Conservation (phyloP, 2,113 vertebrate species). For the Pseudorhombus dupliciocellatus region DNA sequence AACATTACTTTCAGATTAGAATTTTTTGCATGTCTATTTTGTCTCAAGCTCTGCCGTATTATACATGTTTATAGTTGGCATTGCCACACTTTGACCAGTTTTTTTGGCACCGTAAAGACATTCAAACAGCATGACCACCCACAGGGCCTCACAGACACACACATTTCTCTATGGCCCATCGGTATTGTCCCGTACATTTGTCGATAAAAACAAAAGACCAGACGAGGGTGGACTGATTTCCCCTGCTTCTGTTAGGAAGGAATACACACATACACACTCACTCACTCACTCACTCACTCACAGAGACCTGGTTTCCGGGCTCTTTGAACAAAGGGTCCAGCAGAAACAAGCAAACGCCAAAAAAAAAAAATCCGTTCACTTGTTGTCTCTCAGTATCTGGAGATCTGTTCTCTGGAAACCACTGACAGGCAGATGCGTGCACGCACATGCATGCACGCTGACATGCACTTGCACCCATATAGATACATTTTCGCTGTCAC, state of each 20-base stretch:
- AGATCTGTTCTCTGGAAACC: slow-evolving; percentile 62
- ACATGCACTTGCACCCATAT: slow-evolving; percentile 20
- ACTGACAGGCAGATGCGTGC: slow-evolving; percentile 50
- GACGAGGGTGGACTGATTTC: slow-evolving; percentile 76
- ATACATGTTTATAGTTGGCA: not conserved
- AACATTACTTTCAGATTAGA: too few relatives aligned
- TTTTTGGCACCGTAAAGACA: slow-evolving; percentile 35
- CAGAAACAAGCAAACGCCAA: slow-evolving; percentile 63
- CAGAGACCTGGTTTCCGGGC: slow-evolving; percentile 31
- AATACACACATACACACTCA: slow-evolving; percentile 9
- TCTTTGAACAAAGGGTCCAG: slow-evolving; percentile 63
- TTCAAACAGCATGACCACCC: slow-evolving; percentile 23
- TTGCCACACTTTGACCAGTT: slow-evolving; percentile 30
- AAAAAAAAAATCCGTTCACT: slow-evolving; percentile 61
- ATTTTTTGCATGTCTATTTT: too few relatives aligned
- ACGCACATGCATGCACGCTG: slow-evolving; percentile 17
- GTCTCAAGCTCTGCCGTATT: not conserved
- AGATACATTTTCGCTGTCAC: slow-evolving; percentile 25
- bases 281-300: slow-evolving; percentile 8
- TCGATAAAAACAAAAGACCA: slow-evolving; percentile 79
- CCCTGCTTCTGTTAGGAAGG: slow-evolving; percentile 62
- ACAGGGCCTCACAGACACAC: slow-evolving; percentile 49
- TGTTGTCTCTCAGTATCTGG: slow-evolving; percentile 70
- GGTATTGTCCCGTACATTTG: slow-evolving; percentile 65
- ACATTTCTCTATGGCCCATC: slow-evolving; percentile 61